Percentiles rank a stretch among this genome's conserved stretches.
Conservation (phyloP, 2,113 vertebrate genomes). For the Cryptotis parvus region DNA sequence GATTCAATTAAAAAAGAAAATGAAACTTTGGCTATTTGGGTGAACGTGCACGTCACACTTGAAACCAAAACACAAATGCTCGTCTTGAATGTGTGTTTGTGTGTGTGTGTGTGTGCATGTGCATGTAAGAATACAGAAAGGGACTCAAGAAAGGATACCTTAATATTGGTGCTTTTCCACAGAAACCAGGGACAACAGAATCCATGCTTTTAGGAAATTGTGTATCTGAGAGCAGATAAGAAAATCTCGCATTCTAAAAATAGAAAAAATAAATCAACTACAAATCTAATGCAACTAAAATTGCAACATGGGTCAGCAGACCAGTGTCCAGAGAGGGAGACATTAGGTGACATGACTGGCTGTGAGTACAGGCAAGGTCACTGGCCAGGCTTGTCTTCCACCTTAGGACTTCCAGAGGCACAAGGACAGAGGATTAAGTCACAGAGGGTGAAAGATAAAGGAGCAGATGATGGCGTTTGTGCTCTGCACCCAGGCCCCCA, state of each 20-base stretch:
- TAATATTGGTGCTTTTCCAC: neutral
- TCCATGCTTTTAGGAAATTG: neutral
- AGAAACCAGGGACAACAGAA: neutral
- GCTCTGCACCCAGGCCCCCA: neutral
- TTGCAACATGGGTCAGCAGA: neutral
- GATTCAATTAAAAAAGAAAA: too few relatives aligned
- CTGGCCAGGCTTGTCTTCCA: neutral
- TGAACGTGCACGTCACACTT: neutral
- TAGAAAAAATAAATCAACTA: constrained; percentile 32
- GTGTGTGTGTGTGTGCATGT: too few relatives aligned
- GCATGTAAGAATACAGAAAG: neutral
- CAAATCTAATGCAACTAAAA: constrained; percentile 38
- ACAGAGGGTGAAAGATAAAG: neutral
- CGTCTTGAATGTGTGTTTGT: neutral
- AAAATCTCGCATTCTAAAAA: neutral
- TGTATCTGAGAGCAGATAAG: neutral
- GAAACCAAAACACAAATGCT: neutral
- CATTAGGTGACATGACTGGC: neutral
- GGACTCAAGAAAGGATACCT: neutral
- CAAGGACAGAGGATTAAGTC: neutral
- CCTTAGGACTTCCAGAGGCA: neutral
- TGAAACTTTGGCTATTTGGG: neutral
- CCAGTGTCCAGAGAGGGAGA: neutral
- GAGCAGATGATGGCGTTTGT: neutral
- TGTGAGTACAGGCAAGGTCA: neutral